These are phyloP conservation scores for Himalopsyche kuldschensis DNA, from an alignment of 2,888 invertebrate species.

Conservation along the genomic window DNA sequence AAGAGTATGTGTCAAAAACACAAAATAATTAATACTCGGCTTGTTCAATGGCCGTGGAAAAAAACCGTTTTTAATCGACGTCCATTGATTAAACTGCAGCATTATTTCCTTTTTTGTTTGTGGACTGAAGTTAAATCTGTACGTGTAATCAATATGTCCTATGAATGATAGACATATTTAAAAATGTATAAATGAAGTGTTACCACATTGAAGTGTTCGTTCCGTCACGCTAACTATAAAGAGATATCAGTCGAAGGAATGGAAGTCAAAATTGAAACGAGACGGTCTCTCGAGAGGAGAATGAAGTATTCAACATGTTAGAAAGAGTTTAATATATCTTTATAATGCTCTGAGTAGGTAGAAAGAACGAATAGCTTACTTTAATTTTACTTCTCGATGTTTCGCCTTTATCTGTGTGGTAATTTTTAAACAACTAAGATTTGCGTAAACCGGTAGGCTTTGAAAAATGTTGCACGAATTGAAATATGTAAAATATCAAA, in stretches of 20 bases:
- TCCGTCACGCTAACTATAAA: background rate
- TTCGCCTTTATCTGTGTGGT: too few species aligned
- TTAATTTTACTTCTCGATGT: too few species aligned
- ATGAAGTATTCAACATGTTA: background rate
- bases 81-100: background rate
- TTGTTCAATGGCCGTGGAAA: background rate
- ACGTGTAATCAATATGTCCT: background rate
- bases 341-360: too few species aligned
- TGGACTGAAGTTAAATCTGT: background rate
- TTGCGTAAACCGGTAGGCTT: too few species aligned
- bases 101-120: background rate
- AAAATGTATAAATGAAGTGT: background rate
- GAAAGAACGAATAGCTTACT: too few species aligned
- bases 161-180: background rate
- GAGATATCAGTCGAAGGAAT: background rate
- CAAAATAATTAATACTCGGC: background rate
- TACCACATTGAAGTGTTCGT: conserved; percentile 20
- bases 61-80: background rate
- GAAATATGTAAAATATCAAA: too few species aligned
- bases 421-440: too few species aligned
- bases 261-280: background rate
- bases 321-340: background rate
- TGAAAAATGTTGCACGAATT: too few species aligned
- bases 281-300: background rate
- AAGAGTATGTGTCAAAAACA: background rate